A percentile compares a stretch with the other conserved stretches of the same genome.
These are phyloP conservation scores for Xiphophorus birchmanni DNA, from an alignment of 2,797 vertebrate species.

Conservation along the genomic window DNA sequence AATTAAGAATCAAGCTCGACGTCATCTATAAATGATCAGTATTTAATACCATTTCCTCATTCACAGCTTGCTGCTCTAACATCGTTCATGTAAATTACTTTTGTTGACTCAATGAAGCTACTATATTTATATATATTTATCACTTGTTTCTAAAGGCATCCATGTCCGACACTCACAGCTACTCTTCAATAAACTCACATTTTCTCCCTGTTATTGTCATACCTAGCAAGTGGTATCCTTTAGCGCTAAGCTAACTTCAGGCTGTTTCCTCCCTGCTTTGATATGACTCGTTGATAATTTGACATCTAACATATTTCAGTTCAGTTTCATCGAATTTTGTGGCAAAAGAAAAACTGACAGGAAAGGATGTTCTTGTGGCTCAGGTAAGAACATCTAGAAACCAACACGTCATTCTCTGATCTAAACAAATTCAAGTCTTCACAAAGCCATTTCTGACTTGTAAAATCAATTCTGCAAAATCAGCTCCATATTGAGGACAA, in stretches of 20 bases:
- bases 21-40: neutral
- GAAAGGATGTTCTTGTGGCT: no score
- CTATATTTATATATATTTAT: neutral
- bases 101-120: neutral
- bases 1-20: neutral
- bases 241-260: neutral
- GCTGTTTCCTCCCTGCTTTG: neutral
- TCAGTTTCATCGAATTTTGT: no score
- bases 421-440: no score
- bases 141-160: neutral
- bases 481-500: no score
- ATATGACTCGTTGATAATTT: neutral
- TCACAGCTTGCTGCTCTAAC: neutral
- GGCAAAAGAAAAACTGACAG: no score
- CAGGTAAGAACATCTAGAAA: neutral
- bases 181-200: neutral
- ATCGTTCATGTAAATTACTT: neutral
- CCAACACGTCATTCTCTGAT: no score
- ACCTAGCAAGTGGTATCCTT: neutral
- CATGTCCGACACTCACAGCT: neutral
- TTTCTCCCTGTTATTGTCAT: neutral
- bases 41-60: neutral
- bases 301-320: neutral
- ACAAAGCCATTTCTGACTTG: no score
- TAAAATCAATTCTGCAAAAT: no score